Evolutionary conservation across 1,140 invertebrate genomes (phyloP).

Genomic region (Meteorus sp.): DNA sequence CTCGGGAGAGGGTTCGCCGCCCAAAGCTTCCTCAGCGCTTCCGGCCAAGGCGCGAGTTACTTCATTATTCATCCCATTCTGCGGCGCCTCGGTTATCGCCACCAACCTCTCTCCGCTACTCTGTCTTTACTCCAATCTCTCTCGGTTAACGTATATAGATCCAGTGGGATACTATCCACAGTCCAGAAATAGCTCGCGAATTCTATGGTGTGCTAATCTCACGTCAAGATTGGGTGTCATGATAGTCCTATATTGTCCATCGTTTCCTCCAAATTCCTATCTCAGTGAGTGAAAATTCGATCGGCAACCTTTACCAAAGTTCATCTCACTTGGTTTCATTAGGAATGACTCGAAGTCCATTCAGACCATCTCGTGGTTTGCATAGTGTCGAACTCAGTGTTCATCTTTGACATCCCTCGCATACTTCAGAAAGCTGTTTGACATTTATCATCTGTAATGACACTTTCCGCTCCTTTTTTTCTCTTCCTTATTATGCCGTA

Average conservation of each 20-base stretch:
- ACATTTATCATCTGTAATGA: constrained; percentile 1
- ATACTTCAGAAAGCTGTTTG: too few species aligned
- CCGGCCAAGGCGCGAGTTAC: constrained; percentile 52
- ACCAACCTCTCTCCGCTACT: neutral
- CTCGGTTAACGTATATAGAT: neutral
- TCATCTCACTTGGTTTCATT: too few species aligned
- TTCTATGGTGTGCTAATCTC: constrained; percentile 36
- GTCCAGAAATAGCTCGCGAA: constrained; percentile 39
- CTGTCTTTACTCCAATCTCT: neutral
- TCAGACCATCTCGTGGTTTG: too few species aligned
- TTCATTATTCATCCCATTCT: constrained; percentile 59
- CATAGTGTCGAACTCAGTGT: too few species aligned
- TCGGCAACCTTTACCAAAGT: neutral
- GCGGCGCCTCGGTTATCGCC: constrained; percentile 41
- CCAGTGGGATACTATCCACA: constrained; percentile 2
- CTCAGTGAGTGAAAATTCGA: neutral
- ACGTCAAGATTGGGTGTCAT: constrained; percentile 22
- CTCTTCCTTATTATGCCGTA: constrained; percentile 53
- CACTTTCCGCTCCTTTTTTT: constrained; percentile 31
- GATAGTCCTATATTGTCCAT: neutral
- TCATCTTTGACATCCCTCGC: too few species aligned
- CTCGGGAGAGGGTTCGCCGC: constrained; percentile 36
- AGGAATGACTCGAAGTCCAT: neutral
- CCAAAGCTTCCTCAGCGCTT: constrained; percentile 43
- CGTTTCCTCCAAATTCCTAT: neutral